A percentile compares a stretch with the other conserved stretches of the same genome.
Conservation (phyloP, 1,140 invertebrate genomes). For the Megalonaias nervosa region DNA sequence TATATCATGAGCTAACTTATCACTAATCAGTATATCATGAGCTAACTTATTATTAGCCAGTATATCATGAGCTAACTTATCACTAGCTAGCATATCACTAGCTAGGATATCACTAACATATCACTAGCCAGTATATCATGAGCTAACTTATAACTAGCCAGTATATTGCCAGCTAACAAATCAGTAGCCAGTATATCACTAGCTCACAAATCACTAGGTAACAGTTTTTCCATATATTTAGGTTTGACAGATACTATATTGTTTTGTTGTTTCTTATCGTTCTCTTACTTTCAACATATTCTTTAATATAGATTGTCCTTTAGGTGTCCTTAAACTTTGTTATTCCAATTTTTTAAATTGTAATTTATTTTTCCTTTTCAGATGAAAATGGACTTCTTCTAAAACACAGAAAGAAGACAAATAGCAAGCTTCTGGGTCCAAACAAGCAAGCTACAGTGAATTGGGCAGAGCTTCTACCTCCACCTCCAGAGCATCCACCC, state of each 20-base stretch:
- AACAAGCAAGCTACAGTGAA: slow-evolving; percentile 75
- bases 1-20: no score
- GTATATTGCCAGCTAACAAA: no score
- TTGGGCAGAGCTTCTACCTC: slow-evolving; percentile 83
- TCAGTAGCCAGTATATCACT: no score
- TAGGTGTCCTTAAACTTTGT: neutral
- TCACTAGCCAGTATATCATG: no score
- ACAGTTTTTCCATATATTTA: neutral
- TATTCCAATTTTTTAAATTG: neutral
- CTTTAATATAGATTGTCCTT: neutral
- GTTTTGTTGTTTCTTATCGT: neutral
- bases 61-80: no score
- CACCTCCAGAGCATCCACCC: slow-evolving; percentile 85
- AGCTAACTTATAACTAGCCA: no score
- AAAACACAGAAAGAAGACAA: slow-evolving; percentile 59
- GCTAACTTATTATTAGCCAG: no score
- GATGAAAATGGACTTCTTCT: slow-evolving; percentile 70
- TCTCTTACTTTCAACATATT: neutral
- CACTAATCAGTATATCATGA: no score
- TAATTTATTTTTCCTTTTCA: slow-evolving; percentile 33
- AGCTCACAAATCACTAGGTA: neutral
- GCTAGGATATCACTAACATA: no score
- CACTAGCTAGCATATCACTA: no score
- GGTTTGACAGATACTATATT: neutral
- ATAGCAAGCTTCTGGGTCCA: slow-evolving; percentile 55